Evolutionary conservation across 2,797 vertebrate genomes (phyloP).

Genomic region (Cirrhinus mrigala): DNA sequence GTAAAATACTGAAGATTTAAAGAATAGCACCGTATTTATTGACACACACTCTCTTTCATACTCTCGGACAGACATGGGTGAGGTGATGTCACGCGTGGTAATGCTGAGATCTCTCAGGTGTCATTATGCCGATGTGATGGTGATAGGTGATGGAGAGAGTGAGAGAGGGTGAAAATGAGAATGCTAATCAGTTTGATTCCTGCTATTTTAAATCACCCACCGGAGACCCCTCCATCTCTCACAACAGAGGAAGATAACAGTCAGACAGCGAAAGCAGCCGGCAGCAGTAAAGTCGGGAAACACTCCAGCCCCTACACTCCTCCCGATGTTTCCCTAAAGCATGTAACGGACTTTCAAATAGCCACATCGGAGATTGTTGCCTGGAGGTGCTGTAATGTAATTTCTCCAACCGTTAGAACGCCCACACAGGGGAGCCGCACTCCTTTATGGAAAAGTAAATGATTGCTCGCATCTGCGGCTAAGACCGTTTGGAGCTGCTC

Average conservation of each 20-base stretch:
- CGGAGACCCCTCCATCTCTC: constrained; percentile 53
- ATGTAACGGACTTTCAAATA: constrained; percentile 59
- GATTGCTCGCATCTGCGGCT: constrained; percentile 57
- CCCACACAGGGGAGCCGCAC: constrained; percentile 58
- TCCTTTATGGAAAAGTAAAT: constrained; percentile 61
- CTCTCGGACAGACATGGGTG: constrained; percentile 12
- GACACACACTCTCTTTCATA: neutral
- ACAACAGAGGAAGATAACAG: constrained; percentile 39
- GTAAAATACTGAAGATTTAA: neutral
- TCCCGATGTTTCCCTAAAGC: constrained; percentile 41
- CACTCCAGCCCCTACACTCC: constrained; percentile 35
- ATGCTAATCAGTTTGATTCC: constrained; percentile 31
- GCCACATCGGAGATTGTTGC: constrained; percentile 60
- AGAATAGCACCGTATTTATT: constrained; percentile 4
- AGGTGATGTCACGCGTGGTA: constrained; percentile 39
- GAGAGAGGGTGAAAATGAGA: constrained; percentile 14
- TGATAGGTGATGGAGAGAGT: constrained; percentile 11
- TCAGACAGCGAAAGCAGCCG: constrained; percentile 53
- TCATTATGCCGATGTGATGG: constrained; percentile 20
- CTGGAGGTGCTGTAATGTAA: constrained; percentile 64
- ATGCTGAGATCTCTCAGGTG: constrained; percentile 34
- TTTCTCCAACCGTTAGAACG: constrained; percentile 64
- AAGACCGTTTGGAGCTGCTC: constrained; percentile 39
- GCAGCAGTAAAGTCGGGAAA: constrained; percentile 53
- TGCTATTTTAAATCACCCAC: constrained; percentile 54